phyloP scores from a whole-genome alignment of 2,888 invertebrate species.

The Oscheius myriophilus region DNA sequence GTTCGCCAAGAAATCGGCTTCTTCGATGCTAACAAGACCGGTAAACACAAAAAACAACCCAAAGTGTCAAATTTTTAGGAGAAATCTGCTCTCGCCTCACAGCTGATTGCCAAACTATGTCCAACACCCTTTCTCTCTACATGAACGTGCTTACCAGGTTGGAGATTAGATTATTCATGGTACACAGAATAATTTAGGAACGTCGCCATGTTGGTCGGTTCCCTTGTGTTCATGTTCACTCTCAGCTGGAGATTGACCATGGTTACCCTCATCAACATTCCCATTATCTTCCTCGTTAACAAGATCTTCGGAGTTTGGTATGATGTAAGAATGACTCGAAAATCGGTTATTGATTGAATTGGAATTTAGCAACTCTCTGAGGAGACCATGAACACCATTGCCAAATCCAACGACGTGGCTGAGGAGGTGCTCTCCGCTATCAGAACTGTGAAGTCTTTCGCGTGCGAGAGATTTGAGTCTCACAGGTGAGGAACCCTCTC shows the following conservation, averaged over 20 bases:
- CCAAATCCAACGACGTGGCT: conserved; percentile 73
- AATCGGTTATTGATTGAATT: not conserved
- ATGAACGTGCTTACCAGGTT: conserved; percentile 71
- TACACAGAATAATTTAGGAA: conserved; percentile 60
- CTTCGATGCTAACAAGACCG: conserved; percentile 72
- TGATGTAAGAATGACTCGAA: conserved; percentile 64
- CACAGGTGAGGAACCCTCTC: conserved; percentile 30
- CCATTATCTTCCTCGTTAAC: conserved; percentile 71
- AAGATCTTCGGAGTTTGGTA: conserved; percentile 73
- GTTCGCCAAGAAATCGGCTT: conserved; percentile 72
- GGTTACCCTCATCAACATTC: conserved; percentile 72
- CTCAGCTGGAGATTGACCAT: conserved; percentile 72
- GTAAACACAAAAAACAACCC: conserved; percentile 70
- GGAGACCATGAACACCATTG: conserved; percentile 71
- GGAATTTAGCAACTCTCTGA: conserved; percentile 71
- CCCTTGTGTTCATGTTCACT: conserved; percentile 72
- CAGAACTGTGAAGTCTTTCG: conserved; percentile 73
- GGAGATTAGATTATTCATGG: not conserved
- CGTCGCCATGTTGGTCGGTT: conserved; percentile 71
- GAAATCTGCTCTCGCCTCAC: conserved; percentile 73
- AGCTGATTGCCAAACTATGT: conserved; percentile 73
- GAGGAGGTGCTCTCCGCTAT: conserved; percentile 72
- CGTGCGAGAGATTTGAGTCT: conserved; percentile 72
- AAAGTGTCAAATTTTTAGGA: conserved; percentile 55
- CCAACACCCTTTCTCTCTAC: conserved; percentile 72